Percentiles rank a stretch among this genome's conserved stretches.
Evolutionary conservation across 2,888 invertebrate species (phyloP).

Genomic region (Chaetoderma sp.): DNA sequence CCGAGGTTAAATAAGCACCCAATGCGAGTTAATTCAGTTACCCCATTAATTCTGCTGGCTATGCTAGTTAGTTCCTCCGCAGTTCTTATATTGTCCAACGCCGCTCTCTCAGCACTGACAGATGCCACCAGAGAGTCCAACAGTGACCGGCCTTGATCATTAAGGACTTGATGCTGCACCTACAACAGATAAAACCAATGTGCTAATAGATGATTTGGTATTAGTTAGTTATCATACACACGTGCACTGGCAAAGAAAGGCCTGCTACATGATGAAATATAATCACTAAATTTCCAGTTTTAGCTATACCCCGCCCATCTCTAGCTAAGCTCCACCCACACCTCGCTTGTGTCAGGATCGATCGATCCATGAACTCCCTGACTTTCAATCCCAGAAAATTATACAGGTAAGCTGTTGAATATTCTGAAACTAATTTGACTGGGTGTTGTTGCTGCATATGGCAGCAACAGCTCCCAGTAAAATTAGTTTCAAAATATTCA

Average conservation of each 20-base stretch:
- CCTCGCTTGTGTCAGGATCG: too few relatives aligned
- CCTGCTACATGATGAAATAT: background rate
- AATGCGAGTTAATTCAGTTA: too few relatives aligned
- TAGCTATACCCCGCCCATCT: too few relatives aligned
- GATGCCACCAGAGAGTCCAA: conserved; percentile 77
- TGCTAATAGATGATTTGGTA: background rate
- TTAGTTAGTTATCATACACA: background rate
- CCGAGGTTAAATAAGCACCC: too few relatives aligned
- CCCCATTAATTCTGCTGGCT: conserved; percentile 63
- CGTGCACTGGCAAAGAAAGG: background rate
- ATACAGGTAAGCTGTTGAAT: too few relatives aligned
- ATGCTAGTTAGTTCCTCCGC: conserved; percentile 55
- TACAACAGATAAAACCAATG: conserved; percentile 46
- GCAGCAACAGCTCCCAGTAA: too few relatives aligned
- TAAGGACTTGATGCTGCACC: conserved; percentile 74
- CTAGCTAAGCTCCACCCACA: too few relatives aligned
- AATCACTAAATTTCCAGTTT: background rate
- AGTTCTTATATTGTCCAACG: conserved; percentile 53
- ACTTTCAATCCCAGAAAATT: too few relatives aligned
- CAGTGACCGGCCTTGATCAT: conserved; percentile 73
- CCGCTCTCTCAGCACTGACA: conserved; percentile 66
- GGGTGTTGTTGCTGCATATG: too few relatives aligned
- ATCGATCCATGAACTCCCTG: too few relatives aligned
- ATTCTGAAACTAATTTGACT: too few relatives aligned
- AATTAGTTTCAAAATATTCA: too few relatives aligned